Evolutionary conservation across 2,113 vertebrate species (phyloP).

Genomic region (Perognathus longimembris): DNA sequence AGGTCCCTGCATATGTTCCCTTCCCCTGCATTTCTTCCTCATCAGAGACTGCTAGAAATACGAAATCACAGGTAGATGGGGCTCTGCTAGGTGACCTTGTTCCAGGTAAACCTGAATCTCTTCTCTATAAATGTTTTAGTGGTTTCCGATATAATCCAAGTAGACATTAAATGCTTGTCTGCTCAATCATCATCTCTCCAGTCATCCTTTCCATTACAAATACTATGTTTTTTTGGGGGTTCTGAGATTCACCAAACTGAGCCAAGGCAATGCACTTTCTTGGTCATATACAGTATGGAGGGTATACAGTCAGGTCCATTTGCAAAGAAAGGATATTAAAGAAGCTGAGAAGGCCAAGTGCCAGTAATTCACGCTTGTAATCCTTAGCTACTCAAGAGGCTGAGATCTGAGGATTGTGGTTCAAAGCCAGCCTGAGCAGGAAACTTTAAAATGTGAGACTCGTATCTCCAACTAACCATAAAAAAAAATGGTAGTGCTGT

Average conservation of each 20-base stretch:
- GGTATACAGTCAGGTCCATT: neutral
- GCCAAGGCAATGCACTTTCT: neutral
- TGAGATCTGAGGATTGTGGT: too few relatives aligned
- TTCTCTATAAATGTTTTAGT: neutral
- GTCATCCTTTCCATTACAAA: neutral
- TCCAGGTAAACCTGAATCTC: neutral
- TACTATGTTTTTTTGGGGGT: neutral
- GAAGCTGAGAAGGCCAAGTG: too few relatives aligned
- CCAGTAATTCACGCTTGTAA: too few relatives aligned
- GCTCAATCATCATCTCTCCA: neutral
- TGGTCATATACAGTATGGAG: accelerated
- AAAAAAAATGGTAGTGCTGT: too few relatives aligned
- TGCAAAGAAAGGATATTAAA: neutral
- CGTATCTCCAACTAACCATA: too few relatives aligned
- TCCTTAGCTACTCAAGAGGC: too few relatives aligned
- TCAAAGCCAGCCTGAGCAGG: too few relatives aligned
- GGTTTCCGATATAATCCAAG: too few relatives aligned
- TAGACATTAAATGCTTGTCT: neutral
- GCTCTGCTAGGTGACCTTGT: neutral
- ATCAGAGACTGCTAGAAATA: neutral
- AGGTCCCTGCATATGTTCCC: neutral
- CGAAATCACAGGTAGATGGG: neutral
- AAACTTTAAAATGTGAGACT: too few relatives aligned
- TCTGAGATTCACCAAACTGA: neutral
- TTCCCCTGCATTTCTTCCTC: neutral